Conservation (phyloP, 2,113 vertebrate genomes). For the Mobula birostris region DNA sequence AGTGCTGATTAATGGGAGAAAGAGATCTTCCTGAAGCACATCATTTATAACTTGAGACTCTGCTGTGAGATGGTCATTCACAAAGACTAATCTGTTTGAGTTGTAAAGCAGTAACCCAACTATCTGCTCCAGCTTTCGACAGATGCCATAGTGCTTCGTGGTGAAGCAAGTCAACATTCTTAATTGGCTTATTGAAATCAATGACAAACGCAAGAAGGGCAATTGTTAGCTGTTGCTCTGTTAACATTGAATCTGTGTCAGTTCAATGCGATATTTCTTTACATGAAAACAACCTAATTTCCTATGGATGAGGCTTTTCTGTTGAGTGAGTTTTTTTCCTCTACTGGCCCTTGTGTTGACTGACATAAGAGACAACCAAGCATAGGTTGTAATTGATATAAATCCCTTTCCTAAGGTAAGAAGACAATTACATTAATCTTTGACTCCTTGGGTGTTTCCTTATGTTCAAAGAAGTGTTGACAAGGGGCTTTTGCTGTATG, state of each 20-base stretch:
- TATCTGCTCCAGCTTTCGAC: neutral
- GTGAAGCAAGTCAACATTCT: neutral
- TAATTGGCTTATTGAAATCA: neutral
- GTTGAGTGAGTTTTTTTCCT: neutral
- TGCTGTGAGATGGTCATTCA: neutral
- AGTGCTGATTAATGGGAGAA: neutral
- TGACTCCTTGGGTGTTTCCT: neutral
- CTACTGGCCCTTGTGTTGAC: neutral
- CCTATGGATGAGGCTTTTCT: neutral
- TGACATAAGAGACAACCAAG: neutral
- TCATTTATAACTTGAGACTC: neutral
- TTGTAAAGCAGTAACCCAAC: neutral
- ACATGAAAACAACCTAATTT: neutral
- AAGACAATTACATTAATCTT: neutral
- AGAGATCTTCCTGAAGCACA: neutral
- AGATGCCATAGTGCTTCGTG: neutral
- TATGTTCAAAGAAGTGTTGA: constrained; percentile 11
- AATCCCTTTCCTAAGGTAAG: neutral
- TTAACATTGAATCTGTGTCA: constrained; percentile 3
- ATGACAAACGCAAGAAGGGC: neutral
- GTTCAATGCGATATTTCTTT: neutral
- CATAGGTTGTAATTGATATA: neutral
- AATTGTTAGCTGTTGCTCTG: neutral
- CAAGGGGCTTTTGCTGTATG: neutral
- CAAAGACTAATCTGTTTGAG: neutral